Percentiles rank a stretch among this genome's conserved stretches.
Conservation (phyloP, 2,113 vertebrate genomes). For the Narcine bancroftii region DNA sequence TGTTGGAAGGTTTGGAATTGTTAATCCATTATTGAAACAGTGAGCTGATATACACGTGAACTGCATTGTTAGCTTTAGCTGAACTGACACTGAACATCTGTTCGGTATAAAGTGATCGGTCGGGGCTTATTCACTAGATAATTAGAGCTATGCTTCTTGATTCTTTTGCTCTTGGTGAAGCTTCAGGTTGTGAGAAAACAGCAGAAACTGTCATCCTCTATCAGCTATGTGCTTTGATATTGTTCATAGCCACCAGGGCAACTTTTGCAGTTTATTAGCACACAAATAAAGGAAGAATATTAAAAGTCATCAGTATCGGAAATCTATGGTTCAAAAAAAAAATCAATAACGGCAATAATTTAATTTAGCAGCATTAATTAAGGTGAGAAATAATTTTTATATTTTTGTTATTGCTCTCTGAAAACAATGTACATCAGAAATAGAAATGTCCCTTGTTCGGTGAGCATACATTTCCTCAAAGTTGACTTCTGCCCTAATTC, state of each 20-base stretch:
- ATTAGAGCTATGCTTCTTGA: constrained; percentile 34
- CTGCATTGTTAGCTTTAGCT: constrained; percentile 25
- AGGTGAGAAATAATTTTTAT: background rate
- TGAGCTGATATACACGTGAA: constrained; percentile 30
- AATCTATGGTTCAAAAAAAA: background rate
- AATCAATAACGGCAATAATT: background rate
- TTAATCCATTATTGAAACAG: constrained; percentile 29
- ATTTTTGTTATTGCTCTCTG: background rate
- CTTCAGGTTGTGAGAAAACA: constrained; percentile 35
- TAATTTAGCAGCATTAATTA: constrained; percentile 23
- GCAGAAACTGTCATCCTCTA: constrained; percentile 35
- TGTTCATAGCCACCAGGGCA: constrained; percentile 32
- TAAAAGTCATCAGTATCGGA: constrained; percentile 8
- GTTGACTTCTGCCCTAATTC: background rate
- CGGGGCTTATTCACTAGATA: constrained; percentile 30
- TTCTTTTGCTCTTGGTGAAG: constrained; percentile 32
- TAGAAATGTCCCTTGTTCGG: background rate
- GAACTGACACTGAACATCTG: constrained; percentile 35
- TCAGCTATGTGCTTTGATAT: constrained; percentile 29
- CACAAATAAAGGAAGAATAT: background rate
- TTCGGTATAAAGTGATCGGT: constrained; percentile 30
- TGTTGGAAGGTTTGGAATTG: background rate
- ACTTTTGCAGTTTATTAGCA: constrained; percentile 19
- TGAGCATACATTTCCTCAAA: background rate
- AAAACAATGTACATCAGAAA: background rate